Conservation (phyloP, 2,797 vertebrate species). For the Poecilia picta region DNA sequence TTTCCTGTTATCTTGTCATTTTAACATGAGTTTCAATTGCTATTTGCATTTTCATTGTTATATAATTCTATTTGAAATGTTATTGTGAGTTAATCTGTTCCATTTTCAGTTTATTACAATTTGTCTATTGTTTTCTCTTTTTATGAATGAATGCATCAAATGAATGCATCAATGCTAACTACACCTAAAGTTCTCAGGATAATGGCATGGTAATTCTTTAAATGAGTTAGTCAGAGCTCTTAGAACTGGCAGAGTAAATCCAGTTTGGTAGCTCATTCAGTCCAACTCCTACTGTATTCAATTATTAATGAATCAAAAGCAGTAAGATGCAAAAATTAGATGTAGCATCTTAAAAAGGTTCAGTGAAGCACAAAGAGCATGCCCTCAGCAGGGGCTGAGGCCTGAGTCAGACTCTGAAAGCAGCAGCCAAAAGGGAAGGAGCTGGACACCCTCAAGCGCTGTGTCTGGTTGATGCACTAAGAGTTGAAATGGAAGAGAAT, state of each 20-base stretch:
- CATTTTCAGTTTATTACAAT: too few relatives aligned
- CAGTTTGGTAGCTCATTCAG: neutral
- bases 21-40: too few relatives aligned
- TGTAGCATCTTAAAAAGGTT: neutral
- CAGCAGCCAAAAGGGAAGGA: neutral
- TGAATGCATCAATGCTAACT: too few relatives aligned
- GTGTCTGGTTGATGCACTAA: neutral
- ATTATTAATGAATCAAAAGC: neutral
- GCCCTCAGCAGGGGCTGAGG: neutral
- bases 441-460: neutral
- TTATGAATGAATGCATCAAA: too few relatives aligned
- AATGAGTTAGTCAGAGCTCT: neutral
- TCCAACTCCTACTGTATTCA: neutral
- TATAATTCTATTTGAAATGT: too few relatives aligned
- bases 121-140: too few relatives aligned
- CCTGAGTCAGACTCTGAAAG: neutral
- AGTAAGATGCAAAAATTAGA: neutral
- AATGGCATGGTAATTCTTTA: neutral
- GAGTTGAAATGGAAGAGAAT: neutral
- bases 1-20: too few relatives aligned
- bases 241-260: neutral
- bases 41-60: too few relatives aligned
- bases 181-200: neutral
- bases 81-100: too few relatives aligned
- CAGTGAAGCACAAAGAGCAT: neutral